Evolutionary conservation across 2,888 invertebrate genomes (phyloP).

Genomic region (Scaptomyza cyrtandrae): DNA sequence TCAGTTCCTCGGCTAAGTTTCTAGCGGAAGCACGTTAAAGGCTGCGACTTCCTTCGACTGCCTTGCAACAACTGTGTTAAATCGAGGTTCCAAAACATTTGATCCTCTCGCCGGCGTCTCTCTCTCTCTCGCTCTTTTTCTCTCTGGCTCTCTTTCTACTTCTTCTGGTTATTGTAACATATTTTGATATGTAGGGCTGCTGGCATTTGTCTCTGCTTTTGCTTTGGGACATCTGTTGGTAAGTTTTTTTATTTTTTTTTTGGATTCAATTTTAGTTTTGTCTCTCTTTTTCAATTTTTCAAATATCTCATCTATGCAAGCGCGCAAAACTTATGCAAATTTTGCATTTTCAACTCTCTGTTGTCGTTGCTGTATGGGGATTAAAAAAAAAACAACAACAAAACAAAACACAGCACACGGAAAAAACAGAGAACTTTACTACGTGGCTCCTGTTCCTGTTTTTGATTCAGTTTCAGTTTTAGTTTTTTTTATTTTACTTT

Average conservation of each 20-base stretch:
- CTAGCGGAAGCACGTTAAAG: background rate
- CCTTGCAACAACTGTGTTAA: conserved; percentile 19
- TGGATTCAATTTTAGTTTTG: background rate
- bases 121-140: background rate
- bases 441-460: conserved; percentile 41
- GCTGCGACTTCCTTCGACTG: conserved; percentile 27
- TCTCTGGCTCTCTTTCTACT: background rate
- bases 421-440: conserved; percentile 17
- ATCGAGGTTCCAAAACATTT: conserved; percentile 5
- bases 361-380: conserved; percentile 58
- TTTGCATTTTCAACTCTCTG: conserved; percentile 54
- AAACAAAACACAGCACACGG: conserved; percentile 10
- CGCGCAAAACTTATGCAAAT: conserved; percentile 73
- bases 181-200: conserved; percentile 9
- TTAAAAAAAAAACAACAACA: conserved; percentile 43
- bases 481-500: too few species aligned
- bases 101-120: conserved; percentile 8
- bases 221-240: conserved; percentile 48
- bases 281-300: conserved; percentile 27
- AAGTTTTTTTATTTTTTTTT: conserved; percentile 4
- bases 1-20: background rate
- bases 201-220: conserved; percentile 10
- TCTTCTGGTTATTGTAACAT: background rate
- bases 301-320: conserved; percentile 28
- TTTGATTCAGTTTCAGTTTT: conserved; percentile 23